Evolutionary conservation across 2,888 invertebrate species (phyloP).

Genomic region (Drosophila subquinaria): DNA sequence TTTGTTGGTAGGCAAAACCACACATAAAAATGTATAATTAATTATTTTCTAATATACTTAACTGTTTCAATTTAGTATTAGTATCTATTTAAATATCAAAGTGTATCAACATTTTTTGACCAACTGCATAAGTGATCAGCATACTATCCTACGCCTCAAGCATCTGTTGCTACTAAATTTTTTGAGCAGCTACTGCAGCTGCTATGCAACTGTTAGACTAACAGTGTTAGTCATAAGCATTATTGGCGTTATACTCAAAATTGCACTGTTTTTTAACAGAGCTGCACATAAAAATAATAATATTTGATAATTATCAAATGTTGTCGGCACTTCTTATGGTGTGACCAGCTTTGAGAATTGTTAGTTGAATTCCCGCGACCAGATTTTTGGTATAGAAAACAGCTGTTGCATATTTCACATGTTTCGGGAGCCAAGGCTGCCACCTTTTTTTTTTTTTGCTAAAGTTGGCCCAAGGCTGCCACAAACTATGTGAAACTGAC

Average conservation of each 20-base stretch:
- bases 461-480: no score
- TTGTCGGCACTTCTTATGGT: conserved; percentile 13
- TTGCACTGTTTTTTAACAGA: not conserved
- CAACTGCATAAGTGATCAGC: not conserved
- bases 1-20: not conserved
- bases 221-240: not conserved
- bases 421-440: conserved; percentile 11
- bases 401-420: conserved; percentile 44
- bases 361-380: conserved; percentile 21
- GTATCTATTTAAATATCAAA: not conserved
- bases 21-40: not conserved
- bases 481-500: no score
- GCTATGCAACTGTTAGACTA: not conserved
- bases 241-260: conserved; percentile 5
- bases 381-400: conserved; percentile 23
- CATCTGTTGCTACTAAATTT: conserved; percentile 33
- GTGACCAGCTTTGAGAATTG: conserved; percentile 28
- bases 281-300: not conserved
- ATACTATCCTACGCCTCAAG: conserved; percentile 6
- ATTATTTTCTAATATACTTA: not conserved
- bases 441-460: no score
- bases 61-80: not conserved
- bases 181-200: not conserved
- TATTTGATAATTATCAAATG: conserved; percentile 1
- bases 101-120: not conserved